These are phyloP conservation scores for Coendou prehensilis DNA, from an alignment of 2,797 vertebrate species.

Conservation along the genomic window DNA sequence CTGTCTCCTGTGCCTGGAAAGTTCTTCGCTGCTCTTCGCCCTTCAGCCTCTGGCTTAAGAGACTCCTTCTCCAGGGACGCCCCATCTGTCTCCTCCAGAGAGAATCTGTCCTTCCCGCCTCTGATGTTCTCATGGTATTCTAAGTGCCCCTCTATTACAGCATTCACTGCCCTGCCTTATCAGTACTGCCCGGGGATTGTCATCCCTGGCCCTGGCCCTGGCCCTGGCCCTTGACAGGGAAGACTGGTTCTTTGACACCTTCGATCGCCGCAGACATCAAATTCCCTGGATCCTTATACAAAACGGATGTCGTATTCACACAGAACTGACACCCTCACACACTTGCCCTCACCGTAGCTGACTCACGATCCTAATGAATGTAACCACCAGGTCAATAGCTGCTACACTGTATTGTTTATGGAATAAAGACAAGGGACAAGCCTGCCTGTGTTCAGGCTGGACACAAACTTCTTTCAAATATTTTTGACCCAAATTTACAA, in stretches of 20 bases:
- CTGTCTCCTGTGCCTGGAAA: background rate
- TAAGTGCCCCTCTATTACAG: background rate
- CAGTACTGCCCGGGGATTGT: background rate
- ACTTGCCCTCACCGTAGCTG: background rate
- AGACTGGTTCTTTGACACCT: background rate
- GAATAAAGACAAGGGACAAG: background rate
- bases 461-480: background rate
- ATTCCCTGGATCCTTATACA: background rate
- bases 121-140: background rate
- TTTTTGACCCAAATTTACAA: background rate
- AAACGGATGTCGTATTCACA: background rate
- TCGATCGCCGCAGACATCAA: background rate
- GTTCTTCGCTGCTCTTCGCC: background rate
- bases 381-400: background rate
- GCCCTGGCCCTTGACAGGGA: too few relatives aligned
- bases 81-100: background rate
- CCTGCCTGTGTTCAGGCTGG: background rate
- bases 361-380: background rate
- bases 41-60: slow-evolving; percentile 1
- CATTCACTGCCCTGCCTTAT: background rate
- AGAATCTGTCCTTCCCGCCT: background rate
- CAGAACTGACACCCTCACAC: background rate
- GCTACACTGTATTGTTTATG: background rate
- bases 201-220: background rate
- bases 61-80: background rate